Evolutionary conservation across 2,113 vertebrate species (phyloP), one percentile per base, ranked within the genome.

Genomic region (Myanophis thanlyinensis): DNA sequence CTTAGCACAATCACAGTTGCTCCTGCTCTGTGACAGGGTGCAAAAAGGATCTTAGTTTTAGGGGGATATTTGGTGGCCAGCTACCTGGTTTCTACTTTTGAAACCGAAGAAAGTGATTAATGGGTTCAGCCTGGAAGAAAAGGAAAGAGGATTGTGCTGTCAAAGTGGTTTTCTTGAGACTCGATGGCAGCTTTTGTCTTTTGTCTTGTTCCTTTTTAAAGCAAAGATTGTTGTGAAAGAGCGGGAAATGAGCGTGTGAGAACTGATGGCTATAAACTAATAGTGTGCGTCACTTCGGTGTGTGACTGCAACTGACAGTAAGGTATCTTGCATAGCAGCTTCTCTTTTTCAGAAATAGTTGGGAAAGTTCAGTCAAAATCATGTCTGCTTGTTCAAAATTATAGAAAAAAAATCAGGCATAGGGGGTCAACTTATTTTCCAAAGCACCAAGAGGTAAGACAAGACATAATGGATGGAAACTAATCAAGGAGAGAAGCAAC

Each of bases 41-140:
- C 94, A 95, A 49, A 56, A 59, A 15, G 7, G 93, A 93, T 93
- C 93, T 62, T 93, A 46, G 0, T 95, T 96, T 80, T 94, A 95
- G 94, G 95, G 95, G 95, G 88, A 0, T 0, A 88, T 85, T 89
- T 56, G 56, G 92, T 92, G 92, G n/a, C 92, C 53, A 49, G 89
- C 94, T 94, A 91, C 92, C 89, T 94, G 91, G 90, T 95, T 96
- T 95, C 93, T 94, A 93, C 85, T 96, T 94, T 93, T 85, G 95
- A 92, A 96, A 94, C 96, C 95, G 94, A 95, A 96, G 93, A 30
- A 93, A 94, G 86, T 92, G 93, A 95, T 95, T 91, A 92, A 90
- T 93, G 93, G 40, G 93, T 95, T 90, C 90, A 95, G 90, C 85
- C 90, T 96, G 93, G 93, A 95, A 48, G 54, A 87, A 67, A 44